Evolutionary conservation across 2,113 vertebrate species (phyloP).

Genomic region (Jaculus jaculus): DNA sequence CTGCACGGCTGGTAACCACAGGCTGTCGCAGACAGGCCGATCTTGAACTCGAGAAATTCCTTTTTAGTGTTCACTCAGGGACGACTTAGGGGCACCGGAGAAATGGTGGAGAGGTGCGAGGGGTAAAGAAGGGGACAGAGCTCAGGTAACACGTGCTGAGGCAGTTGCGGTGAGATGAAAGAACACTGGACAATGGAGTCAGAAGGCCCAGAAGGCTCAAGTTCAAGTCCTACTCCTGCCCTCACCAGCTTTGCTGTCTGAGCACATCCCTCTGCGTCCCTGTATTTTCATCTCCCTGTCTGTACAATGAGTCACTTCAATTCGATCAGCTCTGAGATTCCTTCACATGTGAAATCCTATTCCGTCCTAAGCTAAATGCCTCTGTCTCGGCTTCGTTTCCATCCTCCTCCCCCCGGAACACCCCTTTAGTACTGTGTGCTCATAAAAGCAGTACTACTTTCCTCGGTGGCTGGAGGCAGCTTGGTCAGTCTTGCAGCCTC

Average conservation of each 20-base stretch:
- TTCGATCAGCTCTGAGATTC: background rate
- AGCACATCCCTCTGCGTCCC: background rate
- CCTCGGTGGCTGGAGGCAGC: background rate
- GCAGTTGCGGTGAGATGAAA: slow-evolving; percentile 28
- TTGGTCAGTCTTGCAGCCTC: background rate
- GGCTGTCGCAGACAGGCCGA: background rate
- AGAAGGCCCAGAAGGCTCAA: slow-evolving; percentile 16
- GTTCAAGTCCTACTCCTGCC: background rate
- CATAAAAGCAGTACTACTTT: background rate
- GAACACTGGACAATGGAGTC: slow-evolving; percentile 28
- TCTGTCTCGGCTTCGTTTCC: background rate
- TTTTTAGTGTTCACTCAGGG: background rate
- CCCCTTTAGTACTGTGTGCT: background rate
- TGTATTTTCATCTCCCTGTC: background rate
- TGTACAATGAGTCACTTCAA: background rate
- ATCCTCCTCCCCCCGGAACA: background rate
- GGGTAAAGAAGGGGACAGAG: background rate
- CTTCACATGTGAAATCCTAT: background rate
- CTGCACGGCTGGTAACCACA: background rate
- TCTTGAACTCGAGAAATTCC: background rate
- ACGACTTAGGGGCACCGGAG: background rate
- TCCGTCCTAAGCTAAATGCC: background rate
- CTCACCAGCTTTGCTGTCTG: background rate
- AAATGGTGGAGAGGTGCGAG: background rate
- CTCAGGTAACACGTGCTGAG: background rate